Evolutionary conservation across 1,140 invertebrate species (phyloP), one percentile per base, ranked within the genome.

Genomic region (Atta texana): DNA sequence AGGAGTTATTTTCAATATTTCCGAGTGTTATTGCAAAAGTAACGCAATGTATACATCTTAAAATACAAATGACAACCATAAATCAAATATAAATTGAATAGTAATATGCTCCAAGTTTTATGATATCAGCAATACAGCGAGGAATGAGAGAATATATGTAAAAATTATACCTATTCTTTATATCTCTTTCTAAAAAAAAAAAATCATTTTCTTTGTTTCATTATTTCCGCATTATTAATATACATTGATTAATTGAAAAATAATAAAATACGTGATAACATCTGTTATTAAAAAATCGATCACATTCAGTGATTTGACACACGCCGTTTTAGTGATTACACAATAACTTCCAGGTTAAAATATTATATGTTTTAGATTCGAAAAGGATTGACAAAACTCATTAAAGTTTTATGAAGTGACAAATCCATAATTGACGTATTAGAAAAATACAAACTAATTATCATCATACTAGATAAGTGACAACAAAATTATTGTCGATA

Each of bases 391-490:
- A 2, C 10, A 84, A 74, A 57, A 53, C 12, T 31, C 68, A 74
- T 82, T 74, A 89, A 59, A 77, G 24, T 18, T 72, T 68, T 1
- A 88, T 72, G n/a, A 88, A 81, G 28, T 49, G 12, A 53, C 12
- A 85, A 75, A 86, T 63, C 53, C 34, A 69, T 59, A 66, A 66
- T 14, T 75, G 44, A 76, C 53, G 74, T n/a, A 59, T 61, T 31
- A 21, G 59, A 87, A 89, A 64, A 89, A 87, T 77, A 69, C 55
- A 24, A 74, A 28, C 69, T 87, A 66, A 78, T 31, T 31, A 76
- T 85, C 59, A 80, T 82, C 88, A 84, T 86, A 66, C 74, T 66
- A 86, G 64, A 84, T 63, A 90, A 59, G 49, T 77, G 64, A 78
- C 51, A 84, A 91, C 78, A 87, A 91, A 84, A 68, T n/a, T 59